Percentiles rank a stretch among this genome's conserved stretches.
Evolutionary conservation across 2,888 invertebrate species (phyloP).

Genomic region (Andrena flavipes): DNA sequence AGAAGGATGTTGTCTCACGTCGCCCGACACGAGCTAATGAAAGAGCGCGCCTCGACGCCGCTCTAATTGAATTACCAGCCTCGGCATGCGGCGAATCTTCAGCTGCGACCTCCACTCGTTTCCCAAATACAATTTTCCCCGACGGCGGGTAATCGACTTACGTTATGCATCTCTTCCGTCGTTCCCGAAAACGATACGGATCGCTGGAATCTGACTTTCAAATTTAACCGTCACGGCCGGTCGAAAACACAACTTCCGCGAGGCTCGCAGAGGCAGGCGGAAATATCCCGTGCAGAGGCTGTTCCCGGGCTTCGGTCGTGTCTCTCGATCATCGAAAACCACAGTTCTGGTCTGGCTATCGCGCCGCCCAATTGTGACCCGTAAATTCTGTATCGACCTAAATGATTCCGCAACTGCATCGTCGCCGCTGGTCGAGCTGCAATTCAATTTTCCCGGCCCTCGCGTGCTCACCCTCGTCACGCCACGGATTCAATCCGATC

Average conservation of each 20-base stretch:
- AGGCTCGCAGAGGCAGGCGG: neutral
- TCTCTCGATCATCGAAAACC: neutral
- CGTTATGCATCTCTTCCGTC: neutral
- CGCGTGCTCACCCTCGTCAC: constrained; percentile 56
- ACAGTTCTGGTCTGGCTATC: neutral
- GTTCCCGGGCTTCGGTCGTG: neutral
- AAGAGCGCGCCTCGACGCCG: neutral
- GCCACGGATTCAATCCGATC: constrained; percentile 49
- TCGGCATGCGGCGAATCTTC: constrained; percentile 21
- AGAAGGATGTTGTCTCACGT: neutral
- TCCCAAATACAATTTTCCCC: constrained; percentile 15
- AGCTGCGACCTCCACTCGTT: neutral
- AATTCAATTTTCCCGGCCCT: constrained; percentile 69
- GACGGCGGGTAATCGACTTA: neutral
- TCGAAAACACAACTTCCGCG: neutral
- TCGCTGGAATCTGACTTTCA: neutral
- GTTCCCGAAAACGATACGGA: neutral
- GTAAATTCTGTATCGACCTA: constrained; percentile 43
- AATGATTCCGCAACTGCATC: constrained; percentile 45
- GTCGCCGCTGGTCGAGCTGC: constrained; percentile 34
- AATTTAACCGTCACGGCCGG: neutral
- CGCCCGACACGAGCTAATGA: neutral
- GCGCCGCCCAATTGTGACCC: constrained; percentile 4
- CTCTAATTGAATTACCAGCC: constrained; percentile 34
- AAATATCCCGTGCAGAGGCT: neutral